Evolutionary conservation across 2,113 vertebrate species (phyloP).

Genomic region (Cottus gobio): DNA sequence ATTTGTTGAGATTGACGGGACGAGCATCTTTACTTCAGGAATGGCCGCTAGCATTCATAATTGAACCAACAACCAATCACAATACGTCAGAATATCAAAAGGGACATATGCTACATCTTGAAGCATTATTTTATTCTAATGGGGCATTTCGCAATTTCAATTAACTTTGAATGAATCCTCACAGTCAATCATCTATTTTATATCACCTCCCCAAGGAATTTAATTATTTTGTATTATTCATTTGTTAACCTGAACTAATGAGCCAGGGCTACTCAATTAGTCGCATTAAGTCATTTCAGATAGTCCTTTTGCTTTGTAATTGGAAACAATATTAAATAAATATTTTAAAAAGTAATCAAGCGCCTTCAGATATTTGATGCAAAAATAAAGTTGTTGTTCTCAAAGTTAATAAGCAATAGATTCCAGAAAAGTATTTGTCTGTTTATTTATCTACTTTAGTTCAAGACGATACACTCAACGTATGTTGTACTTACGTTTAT

Average conservation of each 20-base stretch:
- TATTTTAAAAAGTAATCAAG: not conserved
- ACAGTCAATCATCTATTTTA: slow-evolving; percentile 45
- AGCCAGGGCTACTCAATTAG: slow-evolving; percentile 16
- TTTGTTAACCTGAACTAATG: slow-evolving; percentile 35
- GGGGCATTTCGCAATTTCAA: slow-evolving; percentile 39
- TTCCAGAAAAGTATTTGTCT: not conserved
- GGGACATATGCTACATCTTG: not conserved
- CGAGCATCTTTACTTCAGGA: not conserved
- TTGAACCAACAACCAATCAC: not conserved
- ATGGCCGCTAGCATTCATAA: not conserved
- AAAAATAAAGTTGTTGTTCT: not conserved
- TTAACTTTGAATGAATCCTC: slow-evolving; percentile 49
- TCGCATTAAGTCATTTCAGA: slow-evolving; percentile 39
- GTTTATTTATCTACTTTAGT: too few species aligned
- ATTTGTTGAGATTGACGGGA: not conserved
- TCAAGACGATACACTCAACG: not conserved
- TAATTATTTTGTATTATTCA: slow-evolving; percentile 1
- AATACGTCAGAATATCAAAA: not conserved
- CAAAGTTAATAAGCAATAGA: not conserved
- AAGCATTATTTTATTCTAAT: slow-evolving; percentile 31
- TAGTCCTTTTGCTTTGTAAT: slow-evolving; percentile 16
- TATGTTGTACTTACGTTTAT: not conserved
- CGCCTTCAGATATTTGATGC: slow-evolving; percentile 37
- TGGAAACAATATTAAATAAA: slow-evolving; percentile 39
- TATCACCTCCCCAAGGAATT: slow-evolving; percentile 30